Conservation (phyloP, 1,140 invertebrate species). For the Drosophila pachea region DNA sequence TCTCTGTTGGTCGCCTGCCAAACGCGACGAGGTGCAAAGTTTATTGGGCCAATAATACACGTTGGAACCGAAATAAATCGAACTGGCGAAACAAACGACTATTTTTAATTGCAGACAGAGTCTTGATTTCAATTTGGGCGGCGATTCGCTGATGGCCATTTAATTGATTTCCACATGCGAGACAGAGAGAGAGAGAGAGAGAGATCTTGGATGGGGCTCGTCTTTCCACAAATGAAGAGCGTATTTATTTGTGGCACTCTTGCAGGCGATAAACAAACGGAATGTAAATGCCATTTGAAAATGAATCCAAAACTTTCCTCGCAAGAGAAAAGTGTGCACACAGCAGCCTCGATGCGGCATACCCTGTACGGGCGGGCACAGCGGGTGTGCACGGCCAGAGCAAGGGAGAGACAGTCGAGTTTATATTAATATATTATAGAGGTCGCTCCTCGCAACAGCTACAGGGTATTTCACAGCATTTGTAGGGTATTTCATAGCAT, state of each 20-base stretch:
- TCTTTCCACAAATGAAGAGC: conserved; percentile 32
- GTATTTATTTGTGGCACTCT: conserved; percentile 33
- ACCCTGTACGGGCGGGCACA: conserved; percentile 2
- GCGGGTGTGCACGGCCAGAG: no score
- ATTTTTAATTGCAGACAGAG: conserved; percentile 63
- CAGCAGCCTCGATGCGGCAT: conserved; percentile 16
- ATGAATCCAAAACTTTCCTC: conserved; percentile 43
- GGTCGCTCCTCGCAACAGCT: no score
- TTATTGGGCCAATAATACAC: conserved; percentile 70
- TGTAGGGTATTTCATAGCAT: conserved; percentile 9
- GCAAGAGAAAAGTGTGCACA: conserved; percentile 25
- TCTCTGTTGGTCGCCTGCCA: conserved; percentile 49
- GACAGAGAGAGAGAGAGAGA: background rate
- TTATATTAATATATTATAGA: background rate
- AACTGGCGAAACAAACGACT: conserved; percentile 34
- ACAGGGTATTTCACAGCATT: background rate
- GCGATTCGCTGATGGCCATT: conserved; percentile 43
- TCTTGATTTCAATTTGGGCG: conserved; percentile 62
- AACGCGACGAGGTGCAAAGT: conserved; percentile 58
- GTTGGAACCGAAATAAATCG: conserved; percentile 18
- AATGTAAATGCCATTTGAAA: conserved; percentile 30
- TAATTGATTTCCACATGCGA: conserved; percentile 48
- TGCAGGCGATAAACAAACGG: conserved; percentile 21
- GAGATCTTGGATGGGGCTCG: background rate
- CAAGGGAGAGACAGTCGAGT: background rate